A percentile compares a stretch with the other conserved stretches of the same genome.
Evolutionary conservation across 2,797 vertebrate species (phyloP).

Genomic region (Falco berigora): DNA sequence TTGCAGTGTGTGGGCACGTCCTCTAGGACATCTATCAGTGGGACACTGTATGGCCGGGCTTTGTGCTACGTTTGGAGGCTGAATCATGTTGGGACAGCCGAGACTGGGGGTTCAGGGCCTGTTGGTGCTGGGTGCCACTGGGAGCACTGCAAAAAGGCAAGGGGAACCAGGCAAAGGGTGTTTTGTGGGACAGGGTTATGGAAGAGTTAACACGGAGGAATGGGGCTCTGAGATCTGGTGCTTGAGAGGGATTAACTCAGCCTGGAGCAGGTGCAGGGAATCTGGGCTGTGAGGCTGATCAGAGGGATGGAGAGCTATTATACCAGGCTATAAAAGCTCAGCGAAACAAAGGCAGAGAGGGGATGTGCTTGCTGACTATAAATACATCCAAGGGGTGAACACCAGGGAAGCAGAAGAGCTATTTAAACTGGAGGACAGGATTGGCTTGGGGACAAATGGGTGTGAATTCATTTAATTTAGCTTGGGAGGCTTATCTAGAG

Average conservation of each 20-base stretch:
- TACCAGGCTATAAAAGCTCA: not conserved
- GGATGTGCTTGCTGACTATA: not conserved
- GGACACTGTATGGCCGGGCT: not conserved
- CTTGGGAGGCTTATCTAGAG: not conserved
- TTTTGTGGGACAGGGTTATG: not conserved
- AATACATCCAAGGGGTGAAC: not conserved
- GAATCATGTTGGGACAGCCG: rapidly evolving
- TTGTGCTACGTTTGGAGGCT: not conserved
- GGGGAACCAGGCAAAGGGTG: not conserved
- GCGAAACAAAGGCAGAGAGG: not conserved
- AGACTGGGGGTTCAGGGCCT: rapidly evolving
- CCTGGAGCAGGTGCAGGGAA: slow-evolving; percentile 44
- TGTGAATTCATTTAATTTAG: not conserved
- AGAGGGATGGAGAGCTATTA: slow-evolving; percentile 19
- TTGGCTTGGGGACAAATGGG: not conserved
- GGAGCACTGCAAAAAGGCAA: rapidly evolving
- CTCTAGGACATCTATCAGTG: not conserved
- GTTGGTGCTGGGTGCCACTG: not conserved
- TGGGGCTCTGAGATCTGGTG: not conserved
- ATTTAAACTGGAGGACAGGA: not conserved
- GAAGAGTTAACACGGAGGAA: not conserved
- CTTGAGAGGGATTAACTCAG: slow-evolving; percentile 26
- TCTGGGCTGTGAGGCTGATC: not conserved
- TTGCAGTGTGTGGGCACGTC: not conserved
- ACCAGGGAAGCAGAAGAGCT: not conserved